phyloP scores from a whole-genome alignment of 2,113 vertebrate species.

The Rhinopithecus roxellana region DNA sequence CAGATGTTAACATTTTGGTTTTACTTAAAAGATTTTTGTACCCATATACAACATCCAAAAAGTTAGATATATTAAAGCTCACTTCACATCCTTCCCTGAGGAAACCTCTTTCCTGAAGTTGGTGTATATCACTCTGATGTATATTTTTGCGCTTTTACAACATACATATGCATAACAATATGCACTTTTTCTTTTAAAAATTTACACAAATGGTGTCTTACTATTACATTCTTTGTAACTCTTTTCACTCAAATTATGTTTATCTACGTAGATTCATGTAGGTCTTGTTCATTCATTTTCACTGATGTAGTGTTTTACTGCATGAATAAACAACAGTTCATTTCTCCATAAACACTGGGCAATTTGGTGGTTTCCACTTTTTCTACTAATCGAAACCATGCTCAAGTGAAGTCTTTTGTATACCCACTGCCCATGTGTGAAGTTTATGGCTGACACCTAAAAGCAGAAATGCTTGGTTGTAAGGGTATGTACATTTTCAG shows the following conservation, averaged over 20 bases:
- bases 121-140: neutral
- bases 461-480: conserved; percentile 2
- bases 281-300: conserved; percentile 18
- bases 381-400: conserved; percentile 23
- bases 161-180: neutral
- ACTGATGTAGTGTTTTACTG: neutral
- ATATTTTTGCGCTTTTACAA: conserved; percentile 1
- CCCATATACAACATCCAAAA: neutral
- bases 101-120: neutral
- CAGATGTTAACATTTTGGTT: conserved; percentile 11
- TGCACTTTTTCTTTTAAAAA: conserved; percentile 20
- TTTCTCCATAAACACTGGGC: conserved; percentile 19
- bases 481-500: neutral
- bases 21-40: neutral
- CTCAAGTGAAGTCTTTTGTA: neutral
- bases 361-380: conserved; percentile 60
- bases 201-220: neutral
- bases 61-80: neutral
- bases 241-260: conserved; percentile 5
- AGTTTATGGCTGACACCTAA: neutral
- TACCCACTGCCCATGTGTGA: neutral
- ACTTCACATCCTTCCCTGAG: neutral
- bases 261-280: neutral
- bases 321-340: neutral
- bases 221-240: neutral